These are phyloP conservation scores for Notechis scutatus DNA, from an alignment of 2,113 vertebrate species.

Conservation along the genomic window DNA sequence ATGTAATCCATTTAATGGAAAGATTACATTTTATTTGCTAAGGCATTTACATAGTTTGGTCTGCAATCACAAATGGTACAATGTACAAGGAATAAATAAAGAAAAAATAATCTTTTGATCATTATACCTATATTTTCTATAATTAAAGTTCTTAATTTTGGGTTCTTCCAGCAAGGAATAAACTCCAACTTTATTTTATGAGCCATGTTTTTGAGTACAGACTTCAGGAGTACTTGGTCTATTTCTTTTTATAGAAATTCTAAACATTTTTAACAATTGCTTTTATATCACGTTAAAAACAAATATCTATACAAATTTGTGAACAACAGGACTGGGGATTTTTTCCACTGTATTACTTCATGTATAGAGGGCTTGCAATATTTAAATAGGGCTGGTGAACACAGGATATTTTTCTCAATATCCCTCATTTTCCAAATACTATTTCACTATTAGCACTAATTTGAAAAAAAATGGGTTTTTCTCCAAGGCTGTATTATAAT, in stretches of 20 bases:
- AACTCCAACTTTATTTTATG: background rate
- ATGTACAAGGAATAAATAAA: background rate
- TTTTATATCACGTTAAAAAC: background rate
- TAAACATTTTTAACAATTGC: background rate
- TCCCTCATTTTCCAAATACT: background rate
- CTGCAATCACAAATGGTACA: background rate
- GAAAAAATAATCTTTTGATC: background rate
- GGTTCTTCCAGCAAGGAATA: background rate
- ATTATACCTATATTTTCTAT: background rate
- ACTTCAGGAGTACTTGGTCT: background rate
- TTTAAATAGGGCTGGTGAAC: background rate
- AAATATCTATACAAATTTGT: background rate
- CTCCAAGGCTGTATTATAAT: background rate
- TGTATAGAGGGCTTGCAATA: background rate
- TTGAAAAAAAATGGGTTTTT: background rate
- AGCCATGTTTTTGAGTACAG: background rate
- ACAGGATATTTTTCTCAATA: background rate
- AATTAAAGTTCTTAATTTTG: background rate
- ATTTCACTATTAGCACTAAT: background rate
- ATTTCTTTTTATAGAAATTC: background rate
- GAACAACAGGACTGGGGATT: background rate
- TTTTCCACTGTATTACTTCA: background rate
- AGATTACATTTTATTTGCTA: background rate
- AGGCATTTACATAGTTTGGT: background rate
- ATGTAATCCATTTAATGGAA: background rate